Conservation (phyloP, 1,140 invertebrate species). For the Oncopeltus fasciatus region DNA sequence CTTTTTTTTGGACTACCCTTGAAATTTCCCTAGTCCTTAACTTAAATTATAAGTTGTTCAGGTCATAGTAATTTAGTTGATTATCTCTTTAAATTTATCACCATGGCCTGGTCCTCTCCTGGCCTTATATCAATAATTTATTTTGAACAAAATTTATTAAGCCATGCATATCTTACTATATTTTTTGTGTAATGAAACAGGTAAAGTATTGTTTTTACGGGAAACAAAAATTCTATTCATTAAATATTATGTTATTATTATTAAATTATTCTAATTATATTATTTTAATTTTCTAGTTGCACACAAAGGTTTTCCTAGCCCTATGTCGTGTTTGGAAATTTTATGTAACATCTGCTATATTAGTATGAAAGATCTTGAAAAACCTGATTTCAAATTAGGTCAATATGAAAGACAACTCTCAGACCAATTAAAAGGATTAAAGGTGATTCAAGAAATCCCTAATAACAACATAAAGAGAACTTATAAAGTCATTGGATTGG, state of each 20-base stretch:
- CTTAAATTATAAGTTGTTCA: too few relatives aligned
- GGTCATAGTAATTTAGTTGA: too few relatives aligned
- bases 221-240: too few relatives aligned
- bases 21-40: too few relatives aligned
- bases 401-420: conserved; percentile 10
- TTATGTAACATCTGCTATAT: neutral
- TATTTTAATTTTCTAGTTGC: conserved; percentile 33
- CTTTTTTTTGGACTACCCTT: too few relatives aligned
- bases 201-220: too few relatives aligned
- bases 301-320: conserved; percentile 49
- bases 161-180: too few relatives aligned
- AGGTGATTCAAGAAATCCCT: conserved; percentile 36
- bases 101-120: too few relatives aligned
- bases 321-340: conserved; percentile 10
- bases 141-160: too few relatives aligned
- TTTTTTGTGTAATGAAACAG: too few relatives aligned
- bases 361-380: neutral
- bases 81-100: too few relatives aligned
- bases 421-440: conserved; percentile 25
- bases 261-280: neutral
- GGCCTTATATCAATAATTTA: too few relatives aligned
- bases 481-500: conserved; percentile 33
- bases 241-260: neutral
- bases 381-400: neutral
- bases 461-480: conserved; percentile 29